These are phyloP conservation scores for Protodeltote pygarga DNA, from an alignment of 2,888 invertebrate species.

Conservation along the genomic window DNA sequence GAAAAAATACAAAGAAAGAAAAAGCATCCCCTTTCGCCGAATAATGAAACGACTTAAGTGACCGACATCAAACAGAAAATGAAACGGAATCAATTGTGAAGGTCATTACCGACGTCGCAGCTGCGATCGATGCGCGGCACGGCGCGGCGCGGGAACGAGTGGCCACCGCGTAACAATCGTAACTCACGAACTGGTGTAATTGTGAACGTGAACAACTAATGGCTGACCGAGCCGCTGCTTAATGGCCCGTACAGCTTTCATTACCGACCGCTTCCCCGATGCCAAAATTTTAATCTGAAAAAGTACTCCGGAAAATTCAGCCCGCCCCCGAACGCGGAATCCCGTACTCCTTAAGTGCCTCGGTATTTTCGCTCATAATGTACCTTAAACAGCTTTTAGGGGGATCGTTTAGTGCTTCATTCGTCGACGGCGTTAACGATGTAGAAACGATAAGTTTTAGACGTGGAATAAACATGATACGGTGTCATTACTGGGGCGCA, in stretches of 20 bases:
- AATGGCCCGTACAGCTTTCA: constrained; percentile 77
- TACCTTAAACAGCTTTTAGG: constrained; percentile 72
- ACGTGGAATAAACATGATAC: constrained; percentile 67
- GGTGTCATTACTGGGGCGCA: constrained; percentile 52
- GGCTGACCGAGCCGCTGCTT: constrained; percentile 63
- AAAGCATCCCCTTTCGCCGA: constrained; percentile 1
- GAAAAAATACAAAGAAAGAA: background rate
- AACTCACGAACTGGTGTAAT: constrained; percentile 73
- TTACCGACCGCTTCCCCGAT: constrained; percentile 68
- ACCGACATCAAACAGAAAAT: background rate
- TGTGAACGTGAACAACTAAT: constrained; percentile 75
- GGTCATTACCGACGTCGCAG: constrained; percentile 42
- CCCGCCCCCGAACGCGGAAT: constrained; percentile 43
- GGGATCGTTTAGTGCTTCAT: constrained; percentile 69
- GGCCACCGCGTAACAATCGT: constrained; percentile 60
- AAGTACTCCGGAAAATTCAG: constrained; percentile 57
- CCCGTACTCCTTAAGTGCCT: constrained; percentile 63
- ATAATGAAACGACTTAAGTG: constrained; percentile 5
- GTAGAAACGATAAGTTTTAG: constrained; percentile 74
- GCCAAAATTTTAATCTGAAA: constrained; percentile 77
- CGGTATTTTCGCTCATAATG: constrained; percentile 69
- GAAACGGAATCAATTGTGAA: constrained; percentile 25
- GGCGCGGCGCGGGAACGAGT: constrained; percentile 31
- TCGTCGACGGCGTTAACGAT: constrained; percentile 72
- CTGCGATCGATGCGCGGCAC: constrained; percentile 38